Conservation (phyloP, 2,888 invertebrate genomes). For the Bugula neritina region DNA sequence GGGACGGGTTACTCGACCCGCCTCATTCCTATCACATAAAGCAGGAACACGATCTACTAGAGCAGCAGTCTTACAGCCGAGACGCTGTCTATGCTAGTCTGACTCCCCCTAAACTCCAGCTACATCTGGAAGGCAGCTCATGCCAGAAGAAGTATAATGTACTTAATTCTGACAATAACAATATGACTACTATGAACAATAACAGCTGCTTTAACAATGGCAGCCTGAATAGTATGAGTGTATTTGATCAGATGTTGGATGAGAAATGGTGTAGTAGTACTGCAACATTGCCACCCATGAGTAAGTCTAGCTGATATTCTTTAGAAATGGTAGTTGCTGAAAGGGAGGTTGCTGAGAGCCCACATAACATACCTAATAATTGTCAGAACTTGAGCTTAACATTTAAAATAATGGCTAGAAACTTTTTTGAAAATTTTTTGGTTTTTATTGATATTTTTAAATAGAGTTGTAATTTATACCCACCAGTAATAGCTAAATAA, state of each 20-base stretch:
- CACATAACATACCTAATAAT: too few relatives aligned
- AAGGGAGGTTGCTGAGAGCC: too few relatives aligned
- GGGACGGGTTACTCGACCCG: not conserved
- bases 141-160: not conserved
- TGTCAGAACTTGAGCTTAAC: too few relatives aligned
- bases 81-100: conserved; percentile 13
- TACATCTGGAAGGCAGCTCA: not conserved
- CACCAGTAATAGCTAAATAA: too few relatives aligned
- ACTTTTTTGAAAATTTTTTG: too few relatives aligned
- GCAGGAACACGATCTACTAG: not conserved
- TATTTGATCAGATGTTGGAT: not conserved
- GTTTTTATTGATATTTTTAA: too few relatives aligned
- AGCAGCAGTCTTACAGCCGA: not conserved
- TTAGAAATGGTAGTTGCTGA: too few relatives aligned
- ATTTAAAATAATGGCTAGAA: too few relatives aligned
- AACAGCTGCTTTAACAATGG: not conserved
- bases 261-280: conserved; percentile 1
- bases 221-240: not conserved
- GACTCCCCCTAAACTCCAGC: not conserved
- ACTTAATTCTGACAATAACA: not conserved
- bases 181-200: not conserved
- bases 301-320: not conserved
- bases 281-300: not conserved
- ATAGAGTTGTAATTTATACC: too few relatives aligned
- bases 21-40: not conserved